Base-by-base conservation (phyloP, 2,113 vertebrate species). In the Jaculus jaculus region DNA sequence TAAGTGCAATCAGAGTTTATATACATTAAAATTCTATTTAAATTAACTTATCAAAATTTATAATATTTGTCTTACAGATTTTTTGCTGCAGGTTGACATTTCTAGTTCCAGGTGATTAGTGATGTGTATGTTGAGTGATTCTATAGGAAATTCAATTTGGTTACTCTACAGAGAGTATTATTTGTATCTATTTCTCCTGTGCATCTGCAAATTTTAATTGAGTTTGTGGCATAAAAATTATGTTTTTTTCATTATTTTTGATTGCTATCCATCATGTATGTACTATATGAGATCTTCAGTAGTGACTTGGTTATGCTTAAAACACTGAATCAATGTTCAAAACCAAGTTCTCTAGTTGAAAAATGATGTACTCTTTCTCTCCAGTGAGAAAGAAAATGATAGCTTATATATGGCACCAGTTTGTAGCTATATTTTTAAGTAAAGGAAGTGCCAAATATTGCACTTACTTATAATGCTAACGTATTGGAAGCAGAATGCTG, bases 31-130 rank as follows among this genome's bases (percentile, higher is more conserved):
- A 54, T 66, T 63, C 10, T 13, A 37, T 93, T 80, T 94, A 93
- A 89, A n/a, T 4, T 94, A 65, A 90, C 72, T 72, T 95, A 13
- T 87, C 93, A 47, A 95, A 61, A 34, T 94, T 42, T 51, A 78
- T 97, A 95, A n/a, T 96, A 13, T 97, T 91, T 97, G 73, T 42
- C 75, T 92, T 89, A 87, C n/a, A n/a, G n/a, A n/a, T n/a, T n/a
- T 72, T 84, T 34, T 30, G 69, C 30, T 16, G 65, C 39, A 94
- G 32, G 21, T 26, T 78, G 86, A 51, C 24, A 5, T 32, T 84
- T 68, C 54, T 82, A 72, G n/a, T 51, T 95, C 23, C 77, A 15
- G n/a, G 66, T n/a, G 94, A 66, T 84, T n/a, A 30, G 89, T 42
- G 51, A 74, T 84, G 61, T 90, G 34, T 94, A 20, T 18, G 30